Evolutionary conservation across 2,797 vertebrate genomes (phyloP).

Genomic region (Hoplostethus mediterraneus): DNA sequence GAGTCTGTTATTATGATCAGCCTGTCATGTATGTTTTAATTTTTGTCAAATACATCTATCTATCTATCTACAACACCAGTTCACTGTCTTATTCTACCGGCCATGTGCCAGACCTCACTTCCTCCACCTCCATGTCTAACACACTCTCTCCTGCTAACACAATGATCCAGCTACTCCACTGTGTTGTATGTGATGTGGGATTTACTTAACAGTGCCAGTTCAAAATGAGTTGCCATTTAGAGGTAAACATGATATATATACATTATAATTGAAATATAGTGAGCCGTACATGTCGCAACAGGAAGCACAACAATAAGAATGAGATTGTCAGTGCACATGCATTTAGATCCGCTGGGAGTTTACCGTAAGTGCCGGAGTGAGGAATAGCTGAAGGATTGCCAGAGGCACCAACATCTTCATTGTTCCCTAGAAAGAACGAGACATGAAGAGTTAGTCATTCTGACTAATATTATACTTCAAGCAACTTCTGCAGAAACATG

Average conservation of each 20-base stretch:
- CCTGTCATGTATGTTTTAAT: too few species aligned
- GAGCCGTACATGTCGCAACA: too few species aligned
- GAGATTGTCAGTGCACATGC: background rate
- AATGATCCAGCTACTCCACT: background rate
- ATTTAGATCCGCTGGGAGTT: conserved; percentile 25
- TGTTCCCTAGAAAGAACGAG: conserved; percentile 45
- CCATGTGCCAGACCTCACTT: background rate
- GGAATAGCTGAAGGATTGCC: conserved; percentile 77
- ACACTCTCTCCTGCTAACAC: background rate
- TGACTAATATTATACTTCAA: conserved; percentile 44
- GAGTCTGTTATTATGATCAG: too few species aligned
- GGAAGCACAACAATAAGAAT: too few species aligned
- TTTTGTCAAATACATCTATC: too few species aligned
- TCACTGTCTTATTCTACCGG: background rate
- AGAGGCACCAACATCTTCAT: conserved; percentile 73
- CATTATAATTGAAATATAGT: background rate
- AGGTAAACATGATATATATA: too few species aligned
- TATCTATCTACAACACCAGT: too few species aligned
- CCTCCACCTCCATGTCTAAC: background rate
- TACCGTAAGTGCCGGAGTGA: conserved; percentile 78
- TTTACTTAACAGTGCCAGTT: too few species aligned
- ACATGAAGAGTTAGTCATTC: conserved; percentile 44
- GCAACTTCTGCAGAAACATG: conserved; percentile 36
- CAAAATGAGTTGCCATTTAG: too few species aligned
- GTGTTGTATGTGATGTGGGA: background rate